Base-by-base conservation (phyloP, 2,888 invertebrate species). In the Aphidoletes aphidimyza region DNA sequence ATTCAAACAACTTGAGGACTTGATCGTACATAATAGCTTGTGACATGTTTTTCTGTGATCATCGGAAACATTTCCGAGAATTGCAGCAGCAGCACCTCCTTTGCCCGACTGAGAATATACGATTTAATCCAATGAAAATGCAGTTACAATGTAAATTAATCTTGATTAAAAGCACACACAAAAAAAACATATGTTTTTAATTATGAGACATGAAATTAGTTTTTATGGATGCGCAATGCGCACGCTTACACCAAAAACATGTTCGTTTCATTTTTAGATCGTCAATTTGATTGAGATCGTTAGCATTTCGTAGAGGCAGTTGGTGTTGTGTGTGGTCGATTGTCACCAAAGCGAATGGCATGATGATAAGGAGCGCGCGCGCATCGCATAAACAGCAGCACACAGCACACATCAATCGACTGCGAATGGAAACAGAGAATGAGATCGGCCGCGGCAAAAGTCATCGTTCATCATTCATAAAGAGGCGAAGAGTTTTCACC, bases 111-210 rank as follows among this genome's bases (percentile, higher is more conserved):
- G 47, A 17, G 8, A 47, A 17, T 14, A 17, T 8, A 6, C 17
- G 19, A 47, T 17, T 47, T 54, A 26, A 69, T n/a, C 14, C 69
- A 69, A 30, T 2, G 34, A 1, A n/a, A 69, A 69, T 69, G 3
- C 17, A 1, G 69, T 69, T 69, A 14, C 30, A 30, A 14, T 14
- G 69, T 30, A 69, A 69, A 69, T 69, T 69, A 30, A 34, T 26
- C 69, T 69, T 69, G 17, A 34, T 54, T 54, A 54, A n/a, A n/a
- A n/a, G n/a, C 11, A 5, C 39, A 54, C 9, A 9, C 2, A 26
- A 54, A 54, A 54, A 69, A 69, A 69, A 69, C 69, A 69, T 69
- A 69, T 69, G 69, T 69, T 69, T 69, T 69, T 69, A 69, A 69
- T 69, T 69, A 69, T 69, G 69, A 69, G 69, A 30, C 26, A 69